Evolutionary conservation across 1,140 invertebrate genomes (phyloP).

Genomic region (Latrodectus geometricus): DNA sequence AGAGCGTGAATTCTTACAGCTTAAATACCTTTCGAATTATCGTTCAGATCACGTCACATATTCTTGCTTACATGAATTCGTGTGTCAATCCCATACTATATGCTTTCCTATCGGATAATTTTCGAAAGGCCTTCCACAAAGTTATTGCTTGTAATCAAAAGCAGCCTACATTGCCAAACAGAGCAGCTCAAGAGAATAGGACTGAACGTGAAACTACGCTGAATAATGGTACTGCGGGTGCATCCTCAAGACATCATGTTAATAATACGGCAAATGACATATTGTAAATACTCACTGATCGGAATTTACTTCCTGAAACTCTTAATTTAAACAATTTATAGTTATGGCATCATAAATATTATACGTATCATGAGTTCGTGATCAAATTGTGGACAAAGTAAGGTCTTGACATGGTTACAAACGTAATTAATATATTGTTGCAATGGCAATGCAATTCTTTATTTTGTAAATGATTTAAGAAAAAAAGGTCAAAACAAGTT

Average conservation of each 20-base stretch:
- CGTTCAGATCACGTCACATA: slow-evolving; percentile 85
- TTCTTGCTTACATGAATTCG: slow-evolving; percentile 94
- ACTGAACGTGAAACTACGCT: slow-evolving; percentile 31
- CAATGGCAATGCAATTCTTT: neutral
- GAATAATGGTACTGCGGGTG: neutral
- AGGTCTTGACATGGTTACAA: no score
- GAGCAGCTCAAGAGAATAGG: neutral
- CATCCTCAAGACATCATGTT: neutral
- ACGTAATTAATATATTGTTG: no score
- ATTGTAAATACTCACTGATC: slow-evolving; percentile 12
- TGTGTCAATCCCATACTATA: slow-evolving; percentile 97
- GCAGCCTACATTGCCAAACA: neutral
- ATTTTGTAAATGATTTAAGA: neutral
- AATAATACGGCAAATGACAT: slow-evolving; percentile 48
- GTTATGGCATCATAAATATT: neutral
- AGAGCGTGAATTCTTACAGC: slow-evolving; percentile 79
- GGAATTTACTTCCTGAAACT: neutral
- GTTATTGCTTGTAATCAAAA: slow-evolving; percentile 67
- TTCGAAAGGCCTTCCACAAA: slow-evolving; percentile 84
- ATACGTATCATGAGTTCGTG: neutral
- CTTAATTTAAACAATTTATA: neutral
- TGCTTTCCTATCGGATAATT: slow-evolving; percentile 89
- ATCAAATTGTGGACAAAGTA: neutral
- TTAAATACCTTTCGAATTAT: slow-evolving; percentile 76
- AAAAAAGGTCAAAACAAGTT: no score